Evolutionary conservation across 2,113 vertebrate species (phyloP), one percentile per base, ranked within the genome.

Genomic region (Crocuta crocuta): DNA sequence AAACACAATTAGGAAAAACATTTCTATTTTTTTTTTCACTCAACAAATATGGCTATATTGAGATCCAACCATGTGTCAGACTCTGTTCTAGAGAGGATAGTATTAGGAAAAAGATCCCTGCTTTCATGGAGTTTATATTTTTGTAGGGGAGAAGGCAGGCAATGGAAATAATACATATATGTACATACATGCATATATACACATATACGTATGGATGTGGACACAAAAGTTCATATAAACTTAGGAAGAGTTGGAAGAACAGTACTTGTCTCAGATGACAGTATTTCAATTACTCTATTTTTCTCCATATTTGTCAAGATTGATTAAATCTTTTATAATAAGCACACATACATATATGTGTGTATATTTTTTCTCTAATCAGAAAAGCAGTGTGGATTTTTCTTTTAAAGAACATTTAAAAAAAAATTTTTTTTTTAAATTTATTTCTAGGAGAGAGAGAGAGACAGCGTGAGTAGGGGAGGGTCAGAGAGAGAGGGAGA

Each of bases 11-110:
- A 94, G 21, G 16, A 80, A 85, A 48, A n/a, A 39, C 0, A 33
- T 93, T 82, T 61, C 45, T 86, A 1, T 82, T 79, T 31, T 96
- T 33, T 76, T 74, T 39, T 76, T 74, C 11, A 7, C n/a, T 89
- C 50, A 71, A 15, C 82, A 92, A 65, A 23, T 70, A 31, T 8
- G 55, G 17, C 45, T 76, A 16, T n/a, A 61, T 24, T 16, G 26
- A 96, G 5, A 2, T 16, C 7, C 63, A 66, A 39, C 33, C 10
- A 24, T 11, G 19, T 55, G 31, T 39, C 35, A 61, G 63, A 53
- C 2, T 76, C 63, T 93, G 5, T 65, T 74, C 17, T 23, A 79
- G 39, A 24, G 7, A 21, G 12, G 33, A 45, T 8, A 61, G 35
- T 43, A 35, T 19, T 66, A 31, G 11, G 28, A 68, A 45, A 84